Percentiles rank a stretch among this genome's conserved stretches.
These are phyloP conservation scores for Varanus salvator DNA, from an alignment of 2,113 vertebrate species.

Conservation along the genomic window DNA sequence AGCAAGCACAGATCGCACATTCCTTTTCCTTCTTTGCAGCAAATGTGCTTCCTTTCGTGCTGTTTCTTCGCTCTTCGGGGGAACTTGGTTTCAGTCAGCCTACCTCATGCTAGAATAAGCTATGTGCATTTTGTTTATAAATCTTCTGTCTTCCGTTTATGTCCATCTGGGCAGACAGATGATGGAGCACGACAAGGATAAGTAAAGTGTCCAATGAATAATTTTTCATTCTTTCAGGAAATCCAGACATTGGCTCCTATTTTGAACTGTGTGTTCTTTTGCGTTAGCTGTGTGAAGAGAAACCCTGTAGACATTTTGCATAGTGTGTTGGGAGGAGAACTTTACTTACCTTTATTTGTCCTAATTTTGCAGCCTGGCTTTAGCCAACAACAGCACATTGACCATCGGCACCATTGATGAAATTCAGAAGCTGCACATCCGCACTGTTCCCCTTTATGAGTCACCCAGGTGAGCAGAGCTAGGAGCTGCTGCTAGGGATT, in stretches of 20 bases:
- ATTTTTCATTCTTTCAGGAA: background rate
- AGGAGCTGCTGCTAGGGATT: too few species aligned
- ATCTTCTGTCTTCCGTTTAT: background rate
- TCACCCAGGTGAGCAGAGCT: constrained; percentile 89
- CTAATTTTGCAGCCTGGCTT: constrained; percentile 82
- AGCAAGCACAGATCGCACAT: background rate
- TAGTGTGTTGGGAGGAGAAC: background rate
- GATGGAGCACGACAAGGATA: background rate
- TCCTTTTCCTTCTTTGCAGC: background rate
- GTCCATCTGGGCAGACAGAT: background rate
- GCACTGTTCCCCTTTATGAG: constrained; percentile 95
- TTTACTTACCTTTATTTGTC: background rate
- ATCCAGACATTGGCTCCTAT: background rate
- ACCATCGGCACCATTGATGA: constrained; percentile 98
- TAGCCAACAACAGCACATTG: constrained; percentile 98
- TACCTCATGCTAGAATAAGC: background rate
- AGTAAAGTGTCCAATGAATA: background rate
- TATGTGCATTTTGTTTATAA: background rate
- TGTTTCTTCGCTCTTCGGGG: background rate
- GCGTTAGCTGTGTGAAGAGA: background rate
- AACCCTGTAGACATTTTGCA: background rate
- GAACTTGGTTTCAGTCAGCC: background rate
- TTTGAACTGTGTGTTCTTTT: background rate
- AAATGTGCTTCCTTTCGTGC: background rate
- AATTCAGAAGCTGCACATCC: constrained; percentile 98